These are phyloP conservation scores for Monoplex corrugatus DNA, from an alignment of 2,888 invertebrate species.

Conservation along the genomic window DNA sequence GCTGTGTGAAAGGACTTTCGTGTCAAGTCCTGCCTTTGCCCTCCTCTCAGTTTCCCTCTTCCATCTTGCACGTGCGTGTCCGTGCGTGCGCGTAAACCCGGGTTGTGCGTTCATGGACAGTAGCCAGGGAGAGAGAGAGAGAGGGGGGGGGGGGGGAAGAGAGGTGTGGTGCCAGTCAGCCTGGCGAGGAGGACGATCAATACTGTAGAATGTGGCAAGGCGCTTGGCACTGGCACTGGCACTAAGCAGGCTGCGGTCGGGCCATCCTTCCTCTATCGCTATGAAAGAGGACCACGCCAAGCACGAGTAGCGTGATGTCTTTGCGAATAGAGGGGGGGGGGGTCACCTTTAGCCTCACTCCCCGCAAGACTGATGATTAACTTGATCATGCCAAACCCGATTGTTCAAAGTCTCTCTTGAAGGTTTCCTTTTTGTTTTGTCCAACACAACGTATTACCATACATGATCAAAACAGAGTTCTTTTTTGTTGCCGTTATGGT, in stretches of 20 bases:
- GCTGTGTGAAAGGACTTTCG: not conserved
- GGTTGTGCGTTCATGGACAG: constrained; percentile 6
- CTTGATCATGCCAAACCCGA: too few species aligned
- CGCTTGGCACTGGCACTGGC: not conserved
- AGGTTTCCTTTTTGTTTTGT: too few species aligned
- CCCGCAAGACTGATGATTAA: too few species aligned
- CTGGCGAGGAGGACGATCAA: not conserved
- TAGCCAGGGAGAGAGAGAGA: too few species aligned
- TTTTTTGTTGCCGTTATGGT: too few species aligned
- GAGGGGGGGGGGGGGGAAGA: not conserved
- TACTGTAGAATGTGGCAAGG: not conserved
- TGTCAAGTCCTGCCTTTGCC: not conserved
- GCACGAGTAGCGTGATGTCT: not conserved
- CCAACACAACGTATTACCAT: too few species aligned
- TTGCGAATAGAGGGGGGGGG: not conserved
- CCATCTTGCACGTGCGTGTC: constrained; percentile 7
- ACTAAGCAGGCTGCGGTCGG: not conserved
- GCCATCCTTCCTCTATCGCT: not conserved
- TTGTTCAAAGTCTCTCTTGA: too few species aligned
- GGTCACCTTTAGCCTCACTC: not conserved
- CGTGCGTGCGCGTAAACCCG: not conserved
- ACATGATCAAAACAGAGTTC: too few species aligned
- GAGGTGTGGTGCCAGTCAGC: not conserved
- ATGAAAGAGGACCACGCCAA: not conserved
- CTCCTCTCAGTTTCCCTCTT: not conserved